A percentile compares a stretch with the other conserved stretches of the same genome.
Evolutionary conservation across 2,888 invertebrate species (phyloP).

Genomic region (Stenchaetothrips biformis): DNA sequence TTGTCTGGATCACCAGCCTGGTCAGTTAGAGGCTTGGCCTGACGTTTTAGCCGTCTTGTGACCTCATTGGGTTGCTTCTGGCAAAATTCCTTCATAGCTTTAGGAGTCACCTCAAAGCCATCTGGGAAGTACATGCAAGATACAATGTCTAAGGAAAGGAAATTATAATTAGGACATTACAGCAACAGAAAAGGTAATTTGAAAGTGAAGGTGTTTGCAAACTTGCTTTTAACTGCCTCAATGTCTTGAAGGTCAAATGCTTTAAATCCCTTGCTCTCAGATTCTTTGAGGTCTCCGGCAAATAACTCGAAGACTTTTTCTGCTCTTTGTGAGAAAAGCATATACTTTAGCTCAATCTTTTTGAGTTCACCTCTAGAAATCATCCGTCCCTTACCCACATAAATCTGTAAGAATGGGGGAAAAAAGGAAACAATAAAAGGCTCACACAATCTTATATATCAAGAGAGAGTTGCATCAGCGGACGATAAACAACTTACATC

Average conservation of each 20-base stretch:
- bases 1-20: no score
- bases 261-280: neutral
- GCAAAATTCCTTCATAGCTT: neutral
- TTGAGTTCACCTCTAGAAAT: neutral
- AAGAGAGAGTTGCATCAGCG: neutral
- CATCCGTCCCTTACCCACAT: neutral
- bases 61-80: neutral
- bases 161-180: neutral
- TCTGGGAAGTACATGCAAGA: neutral
- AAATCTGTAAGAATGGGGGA: neutral
- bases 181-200: neutral
- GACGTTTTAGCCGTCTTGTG: neutral
- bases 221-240: neutral
- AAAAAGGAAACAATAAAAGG: neutral
- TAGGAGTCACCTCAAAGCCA: neutral
- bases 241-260: neutral
- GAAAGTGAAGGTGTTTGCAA: neutral
- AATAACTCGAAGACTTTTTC: neutral
- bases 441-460: neutral
- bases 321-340: neutral
- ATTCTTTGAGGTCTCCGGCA: neutral
- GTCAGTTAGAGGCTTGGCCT: no score
- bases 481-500: neutral
- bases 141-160: neutral
- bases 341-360: neutral